Evolutionary conservation across 1,140 invertebrate genomes (phyloP).

Genomic region (Drosophila funebris): DNA sequence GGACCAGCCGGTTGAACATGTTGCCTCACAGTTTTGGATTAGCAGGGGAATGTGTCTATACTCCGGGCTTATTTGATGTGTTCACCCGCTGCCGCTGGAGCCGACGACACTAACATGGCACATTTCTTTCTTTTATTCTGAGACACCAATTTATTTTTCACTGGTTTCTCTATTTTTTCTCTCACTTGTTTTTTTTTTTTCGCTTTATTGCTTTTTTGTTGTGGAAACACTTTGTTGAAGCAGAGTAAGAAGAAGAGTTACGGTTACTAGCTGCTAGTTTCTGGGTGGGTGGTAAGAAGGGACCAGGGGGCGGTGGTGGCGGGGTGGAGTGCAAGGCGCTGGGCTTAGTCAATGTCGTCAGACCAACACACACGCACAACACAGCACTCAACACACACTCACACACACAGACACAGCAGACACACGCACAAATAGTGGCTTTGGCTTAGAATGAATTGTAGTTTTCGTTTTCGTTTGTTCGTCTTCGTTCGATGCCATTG

Average conservation of each 20-base stretch:
- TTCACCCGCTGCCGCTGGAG: too few relatives aligned
- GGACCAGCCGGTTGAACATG: conserved; percentile 56
- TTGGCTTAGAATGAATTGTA: conserved; percentile 56
- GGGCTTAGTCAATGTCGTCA: conserved; percentile 72
- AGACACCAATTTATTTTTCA: neutral
- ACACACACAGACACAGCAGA: conserved; percentile 28
- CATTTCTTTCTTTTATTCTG: neutral
- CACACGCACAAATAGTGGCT: conserved; percentile 33
- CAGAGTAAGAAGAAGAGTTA: conserved; percentile 16
- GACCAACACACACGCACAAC: conserved; percentile 33
- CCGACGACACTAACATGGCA: conserved; percentile 42
- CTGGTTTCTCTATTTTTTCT: conserved; percentile 2
- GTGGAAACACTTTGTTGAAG: conserved; percentile 4
- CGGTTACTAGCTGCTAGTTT: conserved; percentile 36
- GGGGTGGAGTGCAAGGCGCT: conserved; percentile 1
- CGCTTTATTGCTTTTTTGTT: conserved; percentile 22
- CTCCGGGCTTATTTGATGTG: neutral
- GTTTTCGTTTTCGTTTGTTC: conserved; percentile 44
- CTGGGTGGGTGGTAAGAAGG: conserved; percentile 16
- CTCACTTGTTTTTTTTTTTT: conserved; percentile 1
- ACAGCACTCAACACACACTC: conserved; percentile 35
- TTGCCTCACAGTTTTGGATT: too few relatives aligned
- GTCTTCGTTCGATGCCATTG: conserved; percentile 23
- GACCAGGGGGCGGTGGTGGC: neutral
- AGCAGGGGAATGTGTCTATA: neutral